A percentile compares a stretch with the other conserved stretches of the same genome.
phyloP scores from a whole-genome alignment of 2,113 vertebrate genomes.

The Cacatua alba region DNA sequence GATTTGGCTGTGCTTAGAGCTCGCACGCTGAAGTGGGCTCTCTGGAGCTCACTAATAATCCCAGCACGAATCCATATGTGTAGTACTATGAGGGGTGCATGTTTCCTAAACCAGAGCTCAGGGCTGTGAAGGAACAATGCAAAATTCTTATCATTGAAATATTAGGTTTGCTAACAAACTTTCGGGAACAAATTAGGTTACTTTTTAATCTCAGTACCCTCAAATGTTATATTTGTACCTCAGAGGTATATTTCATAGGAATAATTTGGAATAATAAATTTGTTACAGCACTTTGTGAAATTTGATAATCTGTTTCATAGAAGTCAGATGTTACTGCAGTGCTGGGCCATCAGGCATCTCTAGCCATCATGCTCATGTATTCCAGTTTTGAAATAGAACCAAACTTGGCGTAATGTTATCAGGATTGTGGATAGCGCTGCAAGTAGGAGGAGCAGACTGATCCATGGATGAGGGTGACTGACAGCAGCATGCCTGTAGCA shows the following conservation, averaged over 20 bases:
- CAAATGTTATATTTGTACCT: background rate
- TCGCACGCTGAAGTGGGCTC: background rate
- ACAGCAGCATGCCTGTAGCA: too few relatives aligned
- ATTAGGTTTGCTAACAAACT: background rate
- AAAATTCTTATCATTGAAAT: background rate
- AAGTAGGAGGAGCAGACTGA: background rate
- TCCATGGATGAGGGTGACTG: background rate
- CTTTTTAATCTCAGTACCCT: background rate
- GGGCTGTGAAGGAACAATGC: background rate
- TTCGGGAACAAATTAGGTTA: background rate
- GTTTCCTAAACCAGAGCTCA: background rate
- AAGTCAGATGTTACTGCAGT: background rate
- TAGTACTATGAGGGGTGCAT: background rate
- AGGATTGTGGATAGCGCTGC: background rate
- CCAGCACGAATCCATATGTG: background rate
- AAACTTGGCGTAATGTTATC: background rate
- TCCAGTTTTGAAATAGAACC: background rate
- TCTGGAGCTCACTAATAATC: background rate
- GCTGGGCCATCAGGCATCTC: background rate
- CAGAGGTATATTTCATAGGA: background rate
- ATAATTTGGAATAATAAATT: background rate
- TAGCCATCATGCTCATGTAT: background rate
- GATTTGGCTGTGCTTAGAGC: constrained; percentile 9
- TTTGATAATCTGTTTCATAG: background rate
- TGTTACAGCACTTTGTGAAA: background rate